Percentiles rank a stretch among this genome's conserved stretches.
Evolutionary conservation across 2,797 vertebrate genomes (phyloP).

Genomic region (Sparus aurata): DNA sequence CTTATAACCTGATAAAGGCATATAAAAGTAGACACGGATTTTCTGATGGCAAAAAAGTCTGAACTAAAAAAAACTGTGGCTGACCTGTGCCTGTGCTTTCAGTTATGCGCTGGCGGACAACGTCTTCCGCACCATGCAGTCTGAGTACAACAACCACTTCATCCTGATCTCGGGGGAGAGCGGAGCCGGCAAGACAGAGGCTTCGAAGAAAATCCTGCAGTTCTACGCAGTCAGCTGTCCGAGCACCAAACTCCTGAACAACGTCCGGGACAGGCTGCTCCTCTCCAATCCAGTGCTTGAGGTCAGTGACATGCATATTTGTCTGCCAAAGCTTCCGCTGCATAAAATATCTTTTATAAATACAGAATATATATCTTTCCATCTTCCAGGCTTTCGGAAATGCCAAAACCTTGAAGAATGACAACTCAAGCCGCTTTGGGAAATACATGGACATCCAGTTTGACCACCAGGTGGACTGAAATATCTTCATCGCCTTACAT

Average conservation of each 20-base stretch:
- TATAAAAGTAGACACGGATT: background rate
- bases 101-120: constrained; percentile 97
- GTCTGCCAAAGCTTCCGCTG: background rate
- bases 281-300: constrained; percentile 96
- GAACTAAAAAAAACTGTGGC: background rate
- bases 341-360: background rate
- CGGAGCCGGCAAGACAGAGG: constrained; percentile 95
- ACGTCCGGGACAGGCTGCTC: constrained; percentile 91
- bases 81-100: constrained; percentile 32
- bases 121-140: constrained; percentile 94
- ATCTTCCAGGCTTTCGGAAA: constrained; percentile 93
- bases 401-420: constrained; percentile 94
- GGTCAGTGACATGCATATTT: constrained; percentile 77
- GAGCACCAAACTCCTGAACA: constrained; percentile 90
- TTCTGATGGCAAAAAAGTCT: background rate
- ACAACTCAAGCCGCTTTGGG: constrained; percentile 97
- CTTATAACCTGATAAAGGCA: background rate
- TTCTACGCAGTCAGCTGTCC: constrained; percentile 95
- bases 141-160: constrained; percentile 94
- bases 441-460: constrained; percentile 99
- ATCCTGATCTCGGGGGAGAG: constrained; percentile 98
- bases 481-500: background rate
- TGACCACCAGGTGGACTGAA: constrained; percentile 91
- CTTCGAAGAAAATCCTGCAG: constrained; percentile 97
- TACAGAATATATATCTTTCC: background rate